These are phyloP conservation scores for Catocala sponsa DNA, from an alignment of 2,888 invertebrate genomes.

Conservation along the genomic window DNA sequence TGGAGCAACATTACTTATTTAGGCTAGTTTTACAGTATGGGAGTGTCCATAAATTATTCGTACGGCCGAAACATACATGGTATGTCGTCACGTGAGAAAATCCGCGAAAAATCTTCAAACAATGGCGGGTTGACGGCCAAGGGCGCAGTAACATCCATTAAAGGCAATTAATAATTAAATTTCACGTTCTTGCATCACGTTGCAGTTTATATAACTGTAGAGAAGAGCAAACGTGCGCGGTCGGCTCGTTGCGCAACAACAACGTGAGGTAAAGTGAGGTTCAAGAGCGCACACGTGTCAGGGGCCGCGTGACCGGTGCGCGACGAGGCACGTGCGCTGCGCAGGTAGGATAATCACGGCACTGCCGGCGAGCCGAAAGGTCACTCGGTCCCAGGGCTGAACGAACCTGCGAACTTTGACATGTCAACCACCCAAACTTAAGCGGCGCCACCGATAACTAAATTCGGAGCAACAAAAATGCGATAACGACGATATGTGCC, in stretches of 20 bases:
- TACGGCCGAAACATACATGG: too few relatives aligned
- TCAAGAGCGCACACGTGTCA: slow-evolving; percentile 80
- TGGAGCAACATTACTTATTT: too few relatives aligned
- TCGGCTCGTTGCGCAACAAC: slow-evolving; percentile 75
- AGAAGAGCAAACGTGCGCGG: slow-evolving; percentile 74
- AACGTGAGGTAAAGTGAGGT: slow-evolving; percentile 87
- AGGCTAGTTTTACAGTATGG: too few relatives aligned
- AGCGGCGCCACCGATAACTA: slow-evolving; percentile 2
- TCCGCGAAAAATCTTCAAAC: slow-evolving; percentile 20
- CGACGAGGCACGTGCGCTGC: slow-evolving; percentile 65
- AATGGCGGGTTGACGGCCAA: slow-evolving; percentile 56
- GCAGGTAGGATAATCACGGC: slow-evolving; percentile 63
- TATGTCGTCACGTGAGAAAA: background rate
- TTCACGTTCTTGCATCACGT: slow-evolving; percentile 80
- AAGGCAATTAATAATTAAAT: slow-evolving; percentile 68
- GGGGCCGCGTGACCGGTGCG: slow-evolving; percentile 75
- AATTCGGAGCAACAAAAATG: slow-evolving; percentile 34
- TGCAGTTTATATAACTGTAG: slow-evolving; percentile 82
- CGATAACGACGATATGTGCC: slow-evolving; percentile 23
- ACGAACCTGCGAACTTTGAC: slow-evolving; percentile 38
- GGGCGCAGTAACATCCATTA: slow-evolving; percentile 53
- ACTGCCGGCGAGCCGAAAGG: slow-evolving; percentile 48
- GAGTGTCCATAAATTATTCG: too few relatives aligned
- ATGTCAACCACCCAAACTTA: slow-evolving; percentile 12
- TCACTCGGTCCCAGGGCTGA: slow-evolving; percentile 48